Evolutionary conservation across 1,140 invertebrate species (phyloP).

Genomic region (Ruditapes philippinarum): DNA sequence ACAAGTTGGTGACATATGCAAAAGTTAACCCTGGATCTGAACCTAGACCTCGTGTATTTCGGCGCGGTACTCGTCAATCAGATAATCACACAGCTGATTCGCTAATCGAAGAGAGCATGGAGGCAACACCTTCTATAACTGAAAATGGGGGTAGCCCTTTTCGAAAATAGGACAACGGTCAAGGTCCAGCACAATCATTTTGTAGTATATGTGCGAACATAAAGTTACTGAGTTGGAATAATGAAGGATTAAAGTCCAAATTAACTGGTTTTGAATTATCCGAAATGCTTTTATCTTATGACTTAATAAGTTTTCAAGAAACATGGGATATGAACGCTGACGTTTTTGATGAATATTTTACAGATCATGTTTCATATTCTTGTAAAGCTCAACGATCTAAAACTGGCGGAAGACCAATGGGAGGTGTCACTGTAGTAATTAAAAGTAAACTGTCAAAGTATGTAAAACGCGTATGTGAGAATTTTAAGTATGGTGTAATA

Average conservation of each 20-base stretch:
- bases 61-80: neutral
- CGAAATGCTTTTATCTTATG: no score
- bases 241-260: no score
- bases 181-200: neutral
- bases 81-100: neutral
- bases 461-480: neutral
- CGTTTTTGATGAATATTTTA: neutral
- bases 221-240: neutral
- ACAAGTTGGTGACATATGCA: neutral
- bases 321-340: conserved; percentile 8
- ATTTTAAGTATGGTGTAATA: neutral
- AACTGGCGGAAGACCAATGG: neutral
- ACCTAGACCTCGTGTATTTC: neutral
- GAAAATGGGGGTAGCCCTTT: neutral
- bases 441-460: neutral
- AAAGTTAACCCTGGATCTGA: neutral
- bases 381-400: neutral
- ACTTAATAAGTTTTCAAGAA: neutral
- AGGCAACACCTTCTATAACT: neutral
- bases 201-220: neutral
- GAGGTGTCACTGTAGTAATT: neutral
- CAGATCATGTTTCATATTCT: neutral
- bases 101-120: neutral
- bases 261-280: no score
- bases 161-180: neutral